Conservation (phyloP, 2,797 vertebrate species). For the Manis javanica region DNA sequence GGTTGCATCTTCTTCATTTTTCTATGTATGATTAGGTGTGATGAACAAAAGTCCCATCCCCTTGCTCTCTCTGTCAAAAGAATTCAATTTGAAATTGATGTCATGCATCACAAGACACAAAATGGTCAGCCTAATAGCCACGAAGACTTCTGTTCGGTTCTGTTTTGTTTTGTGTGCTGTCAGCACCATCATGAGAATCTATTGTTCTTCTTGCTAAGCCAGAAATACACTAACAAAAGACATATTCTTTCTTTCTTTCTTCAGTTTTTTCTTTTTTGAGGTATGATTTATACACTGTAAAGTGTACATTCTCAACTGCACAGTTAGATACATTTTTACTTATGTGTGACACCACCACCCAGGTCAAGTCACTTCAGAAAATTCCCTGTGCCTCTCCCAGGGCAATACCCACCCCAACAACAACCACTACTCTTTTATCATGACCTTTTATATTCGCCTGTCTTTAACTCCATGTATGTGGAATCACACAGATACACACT, state of each 20-base stretch:
- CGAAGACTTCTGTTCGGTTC: not conserved
- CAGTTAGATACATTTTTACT: not conserved
- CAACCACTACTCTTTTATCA: not conserved
- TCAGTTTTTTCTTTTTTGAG: not conserved
- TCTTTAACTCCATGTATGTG: not conserved
- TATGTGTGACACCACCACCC: not conserved
- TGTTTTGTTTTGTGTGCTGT: not conserved
- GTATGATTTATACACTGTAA: not conserved
- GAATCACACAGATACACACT: not conserved
- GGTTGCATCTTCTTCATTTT: not conserved
- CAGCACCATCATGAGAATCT: not conserved
- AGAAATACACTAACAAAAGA: not conserved
- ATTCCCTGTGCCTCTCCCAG: not conserved
- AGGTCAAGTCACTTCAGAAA: not conserved
- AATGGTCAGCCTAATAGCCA: not conserved
- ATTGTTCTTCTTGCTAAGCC: not conserved
- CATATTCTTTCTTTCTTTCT: not conserved
- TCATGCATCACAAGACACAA: not conserved
- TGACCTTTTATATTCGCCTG: not conserved
- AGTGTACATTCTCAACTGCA: not conserved
- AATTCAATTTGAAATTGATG: slow-evolving; percentile 1
- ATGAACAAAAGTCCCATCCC: not conserved
- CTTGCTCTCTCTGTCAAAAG: not conserved
- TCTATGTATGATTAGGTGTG: not conserved
- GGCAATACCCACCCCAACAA: fast-evolving